Evolutionary conservation across 1,140 invertebrate species (phyloP).

Genomic region (Diabrotica undecimpunctata): DNA sequence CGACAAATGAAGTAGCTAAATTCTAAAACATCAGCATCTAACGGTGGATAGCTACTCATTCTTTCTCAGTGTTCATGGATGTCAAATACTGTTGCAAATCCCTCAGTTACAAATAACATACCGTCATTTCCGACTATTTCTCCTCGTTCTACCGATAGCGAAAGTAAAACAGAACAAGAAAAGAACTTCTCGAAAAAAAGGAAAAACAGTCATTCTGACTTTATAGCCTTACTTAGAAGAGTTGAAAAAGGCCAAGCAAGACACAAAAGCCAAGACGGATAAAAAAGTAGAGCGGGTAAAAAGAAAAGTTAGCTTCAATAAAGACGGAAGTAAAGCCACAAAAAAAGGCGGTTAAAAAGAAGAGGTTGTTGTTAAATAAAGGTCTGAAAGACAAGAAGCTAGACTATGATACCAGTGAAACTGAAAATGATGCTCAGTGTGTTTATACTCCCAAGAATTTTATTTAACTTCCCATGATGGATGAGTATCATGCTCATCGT

Average conservation of each 20-base stretch:
- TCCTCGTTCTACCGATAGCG: background rate
- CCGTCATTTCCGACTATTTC: background rate
- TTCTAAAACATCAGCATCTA: background rate
- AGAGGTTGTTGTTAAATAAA: background rate
- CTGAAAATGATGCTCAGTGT: background rate
- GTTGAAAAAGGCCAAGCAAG: too few relatives aligned
- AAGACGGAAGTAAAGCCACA: too few relatives aligned
- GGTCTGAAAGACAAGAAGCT: background rate
- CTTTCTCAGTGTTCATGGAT: background rate
- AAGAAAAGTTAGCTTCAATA: too few relatives aligned
- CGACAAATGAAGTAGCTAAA: background rate
- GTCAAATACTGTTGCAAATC: background rate
- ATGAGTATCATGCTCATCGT: background rate
- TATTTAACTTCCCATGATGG: background rate
- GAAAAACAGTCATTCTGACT: too few relatives aligned
- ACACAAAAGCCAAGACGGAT: background rate
- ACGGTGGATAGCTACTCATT: background rate
- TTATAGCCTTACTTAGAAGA: too few relatives aligned
- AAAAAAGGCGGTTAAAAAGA: background rate
- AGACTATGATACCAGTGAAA: background rate
- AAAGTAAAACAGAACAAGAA: background rate
- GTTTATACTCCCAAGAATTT: background rate
- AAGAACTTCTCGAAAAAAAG: background rate
- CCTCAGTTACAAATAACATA: constrained; percentile 4
- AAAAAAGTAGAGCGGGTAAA: constrained; percentile 3